These are phyloP conservation scores for Nesoenas mayeri DNA, from an alignment of 2,113 vertebrate genomes.

Conservation along the genomic window DNA sequence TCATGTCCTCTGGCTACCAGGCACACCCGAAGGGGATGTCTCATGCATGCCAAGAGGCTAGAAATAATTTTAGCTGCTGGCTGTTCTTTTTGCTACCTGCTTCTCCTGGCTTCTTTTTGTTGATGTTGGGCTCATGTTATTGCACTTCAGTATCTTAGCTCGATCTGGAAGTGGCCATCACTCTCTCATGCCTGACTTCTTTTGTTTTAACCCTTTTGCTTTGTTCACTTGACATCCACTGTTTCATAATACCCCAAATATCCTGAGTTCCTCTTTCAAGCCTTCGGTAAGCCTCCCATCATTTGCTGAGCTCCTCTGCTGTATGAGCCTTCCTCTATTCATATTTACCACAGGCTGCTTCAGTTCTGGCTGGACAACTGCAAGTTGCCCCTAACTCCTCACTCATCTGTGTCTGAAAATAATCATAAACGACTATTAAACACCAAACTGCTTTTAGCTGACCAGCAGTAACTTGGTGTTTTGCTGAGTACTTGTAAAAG, in stretches of 20 bases:
- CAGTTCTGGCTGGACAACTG: neutral
- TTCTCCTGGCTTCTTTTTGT: neutral
- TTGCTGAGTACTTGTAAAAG: neutral
- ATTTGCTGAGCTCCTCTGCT: neutral
- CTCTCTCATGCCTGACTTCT: neutral
- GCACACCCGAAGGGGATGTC: neutral
- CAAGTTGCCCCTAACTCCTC: neutral
- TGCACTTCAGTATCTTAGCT: neutral
- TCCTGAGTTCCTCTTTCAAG: neutral
- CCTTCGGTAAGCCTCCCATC: neutral
- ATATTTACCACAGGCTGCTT: neutral
- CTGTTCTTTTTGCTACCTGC: neutral
- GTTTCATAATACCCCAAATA: neutral
- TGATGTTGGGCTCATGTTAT: neutral
- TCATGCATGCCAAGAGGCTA: neutral
- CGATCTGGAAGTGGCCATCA: neutral
- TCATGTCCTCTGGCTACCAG: neutral
- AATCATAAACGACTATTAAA: neutral
- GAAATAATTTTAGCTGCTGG: neutral
- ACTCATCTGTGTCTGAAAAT: neutral
- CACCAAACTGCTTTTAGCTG: neutral
- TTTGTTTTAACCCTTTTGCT: neutral
- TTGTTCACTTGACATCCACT: neutral
- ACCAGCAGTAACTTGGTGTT: neutral
- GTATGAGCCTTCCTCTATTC: neutral